A percentile compares a stretch with the other conserved stretches of the same genome.
phyloP scores from a whole-genome alignment of 2,113 vertebrate genomes.

The Grammomys surdaster region DNA sequence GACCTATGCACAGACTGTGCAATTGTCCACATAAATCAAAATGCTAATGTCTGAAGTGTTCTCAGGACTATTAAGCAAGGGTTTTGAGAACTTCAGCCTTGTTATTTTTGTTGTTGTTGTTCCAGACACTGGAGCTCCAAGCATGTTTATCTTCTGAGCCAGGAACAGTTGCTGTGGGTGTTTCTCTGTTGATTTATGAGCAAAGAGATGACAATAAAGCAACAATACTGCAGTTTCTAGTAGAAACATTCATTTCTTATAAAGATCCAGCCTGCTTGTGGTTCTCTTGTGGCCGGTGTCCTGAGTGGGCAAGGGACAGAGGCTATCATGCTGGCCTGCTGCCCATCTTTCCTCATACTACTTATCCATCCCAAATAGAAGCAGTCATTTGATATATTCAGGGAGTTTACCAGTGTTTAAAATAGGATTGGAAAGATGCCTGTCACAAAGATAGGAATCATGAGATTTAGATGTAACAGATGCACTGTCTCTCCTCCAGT shows the following conservation, averaged over 20 bases:
- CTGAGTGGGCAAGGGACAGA: not conserved
- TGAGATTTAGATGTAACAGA: constrained; percentile 9
- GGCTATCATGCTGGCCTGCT: not conserved
- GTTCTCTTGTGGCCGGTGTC: too few relatives aligned
- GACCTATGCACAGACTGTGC: rapidly evolving
- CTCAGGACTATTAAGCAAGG: not conserved
- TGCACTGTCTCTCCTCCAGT: not conserved
- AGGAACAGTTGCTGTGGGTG: not conserved
- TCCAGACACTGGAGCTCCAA: not conserved
- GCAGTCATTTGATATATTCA: not conserved
- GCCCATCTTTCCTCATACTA: not conserved
- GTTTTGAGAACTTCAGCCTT: not conserved
- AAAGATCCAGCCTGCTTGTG: not conserved
- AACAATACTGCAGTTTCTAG: not conserved
- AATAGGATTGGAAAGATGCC: not conserved
- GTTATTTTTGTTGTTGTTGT: not conserved
- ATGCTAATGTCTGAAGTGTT: too few relatives aligned
- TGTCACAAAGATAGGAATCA: not conserved
- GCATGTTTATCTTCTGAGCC: not conserved
- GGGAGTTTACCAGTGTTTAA: not conserved
- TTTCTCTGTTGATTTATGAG: constrained; percentile 45
- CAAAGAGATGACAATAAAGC: not conserved
- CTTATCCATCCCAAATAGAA: not conserved
- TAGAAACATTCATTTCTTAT: not conserved
- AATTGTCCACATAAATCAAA: not conserved